Base-by-base conservation (phyloP, 30 jellyfish, hydroid and myxozoan species). In the Aurelia sp. region DNA sequence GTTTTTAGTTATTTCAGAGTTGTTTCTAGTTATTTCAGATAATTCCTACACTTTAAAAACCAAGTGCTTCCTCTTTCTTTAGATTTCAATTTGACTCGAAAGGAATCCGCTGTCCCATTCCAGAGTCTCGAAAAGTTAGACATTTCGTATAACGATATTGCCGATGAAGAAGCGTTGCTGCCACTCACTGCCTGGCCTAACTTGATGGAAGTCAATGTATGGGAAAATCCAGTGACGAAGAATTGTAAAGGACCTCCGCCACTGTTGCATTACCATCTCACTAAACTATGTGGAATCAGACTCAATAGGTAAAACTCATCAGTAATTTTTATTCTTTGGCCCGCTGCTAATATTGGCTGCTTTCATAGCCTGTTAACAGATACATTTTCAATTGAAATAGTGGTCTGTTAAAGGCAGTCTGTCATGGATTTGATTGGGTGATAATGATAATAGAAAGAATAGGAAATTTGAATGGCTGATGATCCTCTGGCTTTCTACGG, bases 121-220 rank as follows among this genome's bases (percentile, higher is more conserved):
- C 66, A 68, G 47, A 31, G 55, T 30, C 88, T 91, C 21, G 89
- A 67, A 73, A 62, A 44, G 22, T 63, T 91, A 11, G 96, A 91
- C 52, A 65, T 91, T 27, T 85, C 98, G 4, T 35, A 31, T 44
- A 91, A 91, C 19, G 67, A 21, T 61, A 55, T 91, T 12, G 31
- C 81, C 35, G 91, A 71, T 6, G 98, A 91, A 62, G 86, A 85
- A 23, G 90, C 94, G 33, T 61, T 91, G 41, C 66, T 91, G 73
- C 86, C 96, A 13, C 78, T 91, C 71, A 86, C 93, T 4, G 63
- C 87, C 4, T 91, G 98, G 98, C 95, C 93, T 1, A 37, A 67
- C 40, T 68, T 91, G 71, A 37, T 48, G 44, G 87, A 85, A 20
- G 76, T 91, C 11, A 79, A 71, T 67, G 11, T 91, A 7, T 62